Base-by-base conservation (phyloP, 1,140 invertebrate species). In the Ceratitis capitata region DNA sequence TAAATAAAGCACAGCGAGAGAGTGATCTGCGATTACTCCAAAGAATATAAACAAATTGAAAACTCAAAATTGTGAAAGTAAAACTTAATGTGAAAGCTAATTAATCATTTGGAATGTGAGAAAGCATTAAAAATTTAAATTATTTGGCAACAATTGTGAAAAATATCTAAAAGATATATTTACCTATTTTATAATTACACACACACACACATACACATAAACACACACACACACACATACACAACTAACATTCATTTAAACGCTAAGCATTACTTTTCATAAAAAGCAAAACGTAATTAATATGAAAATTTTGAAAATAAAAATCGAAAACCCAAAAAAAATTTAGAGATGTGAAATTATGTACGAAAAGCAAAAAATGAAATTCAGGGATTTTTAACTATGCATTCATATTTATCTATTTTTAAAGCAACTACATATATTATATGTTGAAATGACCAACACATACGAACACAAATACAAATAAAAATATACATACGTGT, bases 351-450 rank as follows among this genome's bases (percentile, higher is more conserved):
- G 82, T 26, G 26, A 56, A 56, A 69, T 64, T 69, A 58, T 85
- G 51, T 85, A 85, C 82, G 85, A 83, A 86, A 89, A 89, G 88
- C 90, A 91, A 91, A 91, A 91, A 91, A 91, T 90, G 89, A 64
- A 83, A 89, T 91, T 91, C 90, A 91, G 90, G 90, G 90, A 91
- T 91, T 89, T 91, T 84, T 84, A 84, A 82, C 89, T 86, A 87
- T 64, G 82, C 58, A 85, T 56, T 19, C 51, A 56, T 19, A 56
- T 56, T 61, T 61, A 26, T 19, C 56, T 26, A 61, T 2, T 61
- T 26, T 7, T 26, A 61, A 61, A 23, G n/a, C 39, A 78, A 45
- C 16, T 78, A 45, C 39, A 12, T n/a, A 32, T 10, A 23, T 9
- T 26, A 78, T n/a, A 45, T n/a, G 39, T 29, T 42, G n/a, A 74